Evolutionary conservation across 1,140 invertebrate species (phyloP), one percentile per base, ranked within the genome.

Genomic region (Pachyrhynchus sulphureomaculatus): DNA sequence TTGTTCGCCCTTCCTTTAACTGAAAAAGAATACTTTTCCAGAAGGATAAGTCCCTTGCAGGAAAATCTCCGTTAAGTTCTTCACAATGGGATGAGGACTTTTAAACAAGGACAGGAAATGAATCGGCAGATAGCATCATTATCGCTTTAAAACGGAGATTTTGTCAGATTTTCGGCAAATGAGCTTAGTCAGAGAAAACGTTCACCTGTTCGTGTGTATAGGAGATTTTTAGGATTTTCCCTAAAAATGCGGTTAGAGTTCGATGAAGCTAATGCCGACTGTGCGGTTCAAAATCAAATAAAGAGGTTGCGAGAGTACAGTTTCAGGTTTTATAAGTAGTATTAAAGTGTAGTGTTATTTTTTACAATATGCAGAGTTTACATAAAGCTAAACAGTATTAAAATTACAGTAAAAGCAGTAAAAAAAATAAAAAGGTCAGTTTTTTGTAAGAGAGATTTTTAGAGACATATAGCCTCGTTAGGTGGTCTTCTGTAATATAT

Each of bases 121-220:
- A 53, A 62, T 62, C 60, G 52, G 44, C 44, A 56, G 60, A 62
- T 56, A 52, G 52, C 60, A 51, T 66, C 59, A 52, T 66, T 66
- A 66, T 58, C 59, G 26, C 36, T 37, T 32, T 18, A 42, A 24
- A 52, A 37, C 48, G 18, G 41, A 48, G 52, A 32, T 42, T 51
- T 18, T 17, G 57, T 37, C 57, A 51, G 58, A 58, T 58, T 58
- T 58, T 58, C 55, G 55, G 55, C 55, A 58, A 58, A 58, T 39
- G 55, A 58, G 55, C 55, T 36, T 20, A 48, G 44, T 29, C 44
- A 47, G 44, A 58, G 55, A 58, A 58, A 58, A 47, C 55, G 42
- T 48, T 58, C 55, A 58, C 55, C 55, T 58, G 55, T 58, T 58
- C 55, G 24, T 26, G 24, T 26, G 26, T 29, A 9, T 29, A 8